Conservation (phyloP, 2,888 invertebrate species). For the Crocallis elinguaria region DNA sequence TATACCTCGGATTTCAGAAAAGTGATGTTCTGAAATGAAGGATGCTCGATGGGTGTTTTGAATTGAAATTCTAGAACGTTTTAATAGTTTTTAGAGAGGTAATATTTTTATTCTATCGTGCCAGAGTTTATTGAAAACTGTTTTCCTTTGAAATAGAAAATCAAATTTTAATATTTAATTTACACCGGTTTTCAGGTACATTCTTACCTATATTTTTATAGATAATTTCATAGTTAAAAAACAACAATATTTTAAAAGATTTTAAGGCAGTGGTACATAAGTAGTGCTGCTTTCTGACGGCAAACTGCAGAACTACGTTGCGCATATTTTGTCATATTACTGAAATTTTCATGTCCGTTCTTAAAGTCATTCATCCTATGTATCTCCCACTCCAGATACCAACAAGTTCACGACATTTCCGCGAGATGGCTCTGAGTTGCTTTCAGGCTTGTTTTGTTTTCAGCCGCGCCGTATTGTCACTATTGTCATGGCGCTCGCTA, state of each 20-base stretch:
- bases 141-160: too few relatives aligned
- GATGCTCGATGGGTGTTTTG: constrained; percentile 40
- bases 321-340: neutral
- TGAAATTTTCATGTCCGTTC: neutral
- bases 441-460: constrained; percentile 79
- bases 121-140: too few relatives aligned
- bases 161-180: too few relatives aligned
- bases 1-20: constrained; percentile 67
- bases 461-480: constrained; percentile 69
- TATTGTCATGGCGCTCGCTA: constrained; percentile 79
- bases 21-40: constrained; percentile 41
- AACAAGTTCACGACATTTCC: constrained; percentile 22
- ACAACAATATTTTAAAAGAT: neutral
- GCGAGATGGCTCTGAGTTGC: constrained; percentile 53
- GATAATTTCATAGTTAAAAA: neutral
- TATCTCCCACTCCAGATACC: neutral
- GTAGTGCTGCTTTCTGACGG: constrained; percentile 19
- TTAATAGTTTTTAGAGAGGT: neutral
- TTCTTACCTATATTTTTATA: neutral
- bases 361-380: neutral
- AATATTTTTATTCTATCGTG: neutral
- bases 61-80: constrained; percentile 56
- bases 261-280: neutral
- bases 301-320: constrained; percentile 23
- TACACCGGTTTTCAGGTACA: too few relatives aligned